These are phyloP conservation scores for Rhinolophus ferrumequinum DNA, from an alignment of 2,113 vertebrate genomes.

Conservation along the genomic window DNA sequence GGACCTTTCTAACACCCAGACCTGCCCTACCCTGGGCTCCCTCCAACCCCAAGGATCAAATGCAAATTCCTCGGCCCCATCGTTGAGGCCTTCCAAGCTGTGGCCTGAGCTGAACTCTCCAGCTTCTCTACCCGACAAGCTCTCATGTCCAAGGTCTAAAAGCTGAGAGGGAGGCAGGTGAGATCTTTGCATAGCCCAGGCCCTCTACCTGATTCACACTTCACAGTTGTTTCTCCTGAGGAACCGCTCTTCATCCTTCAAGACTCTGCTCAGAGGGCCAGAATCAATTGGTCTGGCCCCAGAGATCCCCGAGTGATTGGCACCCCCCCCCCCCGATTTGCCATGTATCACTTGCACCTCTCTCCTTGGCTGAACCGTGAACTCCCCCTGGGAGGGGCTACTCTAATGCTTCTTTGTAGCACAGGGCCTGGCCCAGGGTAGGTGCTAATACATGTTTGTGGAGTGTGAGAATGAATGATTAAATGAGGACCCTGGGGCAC, in stretches of 20 bases:
- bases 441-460: neutral
- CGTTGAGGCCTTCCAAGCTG: neutral
- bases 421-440: accelerated
- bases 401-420: neutral
- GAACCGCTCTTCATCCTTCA: neutral
- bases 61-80: neutral
- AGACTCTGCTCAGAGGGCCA: neutral
- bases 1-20: neutral
- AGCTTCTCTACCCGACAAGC: neutral
- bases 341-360: accelerated
- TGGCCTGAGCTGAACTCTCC: neutral
- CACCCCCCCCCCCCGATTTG: neutral
- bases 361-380: neutral
- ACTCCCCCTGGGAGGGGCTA: neutral
- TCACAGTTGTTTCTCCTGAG: neutral
- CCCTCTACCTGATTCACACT: neutral
- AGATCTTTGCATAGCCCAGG: neutral
- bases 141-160: neutral
- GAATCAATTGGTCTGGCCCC: neutral
- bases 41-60: neutral
- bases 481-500: neutral
- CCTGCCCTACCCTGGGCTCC: neutral
- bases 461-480: neutral
- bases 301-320: neutral
- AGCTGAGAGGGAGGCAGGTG: neutral